Evolutionary conservation across 2,113 vertebrate species (phyloP).

Genomic region (Dicerorhinus sumatrensis): DNA sequence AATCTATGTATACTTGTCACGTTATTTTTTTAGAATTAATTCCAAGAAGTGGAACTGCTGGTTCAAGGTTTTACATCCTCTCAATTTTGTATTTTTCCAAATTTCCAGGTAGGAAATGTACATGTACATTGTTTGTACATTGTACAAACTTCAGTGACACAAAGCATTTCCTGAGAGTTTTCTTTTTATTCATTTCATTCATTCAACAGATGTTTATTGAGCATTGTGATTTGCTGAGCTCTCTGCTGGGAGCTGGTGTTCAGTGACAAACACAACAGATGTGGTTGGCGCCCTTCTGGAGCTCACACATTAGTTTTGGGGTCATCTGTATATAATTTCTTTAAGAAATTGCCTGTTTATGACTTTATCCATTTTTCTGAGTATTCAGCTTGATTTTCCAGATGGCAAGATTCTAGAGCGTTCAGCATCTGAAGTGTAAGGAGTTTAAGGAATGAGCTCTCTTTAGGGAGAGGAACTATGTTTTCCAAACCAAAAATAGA

Average conservation of each 20-base stretch:
- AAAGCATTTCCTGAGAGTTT: background rate
- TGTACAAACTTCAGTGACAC: background rate
- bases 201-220: background rate
- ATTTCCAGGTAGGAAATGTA: background rate
- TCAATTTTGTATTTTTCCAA: background rate
- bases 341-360: background rate
- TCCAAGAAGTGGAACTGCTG: background rate
- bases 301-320: background rate
- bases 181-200: background rate
- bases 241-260: background rate
- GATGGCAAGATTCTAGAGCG: background rate
- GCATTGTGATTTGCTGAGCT: background rate
- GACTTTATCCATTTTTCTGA: background rate
- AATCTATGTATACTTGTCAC: background rate
- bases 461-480: background rate
- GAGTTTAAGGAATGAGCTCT: background rate
- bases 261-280: background rate
- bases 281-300: background rate
- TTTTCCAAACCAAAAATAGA: constrained; percentile 31
- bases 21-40: background rate
- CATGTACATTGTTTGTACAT: too few species aligned
- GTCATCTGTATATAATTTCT: background rate
- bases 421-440: background rate
- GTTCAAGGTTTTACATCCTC: background rate
- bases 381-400: background rate